Evolutionary conservation across 2,113 vertebrate species (phyloP), one percentile per base, ranked within the genome.

Genomic region (Chionis minor): DNA sequence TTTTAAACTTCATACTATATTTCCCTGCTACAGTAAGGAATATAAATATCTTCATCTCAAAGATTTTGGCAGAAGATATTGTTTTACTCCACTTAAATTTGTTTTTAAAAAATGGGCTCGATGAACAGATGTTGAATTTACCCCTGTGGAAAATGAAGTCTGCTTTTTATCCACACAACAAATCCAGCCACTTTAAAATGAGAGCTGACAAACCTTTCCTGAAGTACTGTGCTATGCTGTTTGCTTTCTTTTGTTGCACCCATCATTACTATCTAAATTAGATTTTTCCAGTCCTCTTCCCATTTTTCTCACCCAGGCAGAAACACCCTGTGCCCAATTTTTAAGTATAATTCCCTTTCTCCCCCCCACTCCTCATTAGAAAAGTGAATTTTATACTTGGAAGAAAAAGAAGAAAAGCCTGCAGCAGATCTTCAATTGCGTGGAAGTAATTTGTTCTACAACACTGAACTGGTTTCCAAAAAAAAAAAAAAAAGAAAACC

Each of bases 111-210:
- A 86, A 89, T 33, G 8, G 72, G 33, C 80, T 90, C 4, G 0
- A 69, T 47, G 52, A 95, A 84, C 79, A 94, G 88, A 90, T 82
- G 66, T 87, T 91, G 56, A 81, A 72, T 93, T 80, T 77, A 63
- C 74, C 75, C 51, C 51, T 1, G 62, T 86, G 44, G 71, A 88
- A 94, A 80, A 75, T 58, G 58, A 80, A 90, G 14, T 10, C 49
- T 82, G 73, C 13, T 72, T 71, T 90, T 69, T 51, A 88, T 61
- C 66, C 66, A 52, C 40, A 22, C 26, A 69, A 58, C n/a, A 74
- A 78, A 70, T 12, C 19, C 87, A 90, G 55, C 3, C 44, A 5
- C 63, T 85, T 75, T 32, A 28, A 75, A 85, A 52, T 5, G 75
- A 92, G 49, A 72, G 58, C 73, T 67, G 90, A 72, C 78, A 82